Conservation (phyloP, 2,888 invertebrate genomes). For the Leptothorax acervorum region DNA sequence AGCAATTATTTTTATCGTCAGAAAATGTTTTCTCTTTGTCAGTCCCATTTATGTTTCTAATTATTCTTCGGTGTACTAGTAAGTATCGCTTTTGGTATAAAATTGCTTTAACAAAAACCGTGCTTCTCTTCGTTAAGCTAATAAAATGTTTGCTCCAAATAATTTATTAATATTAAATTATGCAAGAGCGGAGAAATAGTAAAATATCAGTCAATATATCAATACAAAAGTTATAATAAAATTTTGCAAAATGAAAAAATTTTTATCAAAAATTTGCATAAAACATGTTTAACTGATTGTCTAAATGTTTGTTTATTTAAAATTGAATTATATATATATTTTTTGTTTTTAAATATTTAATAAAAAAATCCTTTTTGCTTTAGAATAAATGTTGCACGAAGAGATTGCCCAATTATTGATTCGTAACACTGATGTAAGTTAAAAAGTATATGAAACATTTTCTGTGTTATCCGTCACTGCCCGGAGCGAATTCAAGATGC, state of each 20-base stretch:
- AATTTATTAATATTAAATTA: constrained; percentile 31
- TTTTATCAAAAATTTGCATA: background rate
- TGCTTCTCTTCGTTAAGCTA: background rate
- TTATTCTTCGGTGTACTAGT: background rate
- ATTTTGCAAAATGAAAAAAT: background rate
- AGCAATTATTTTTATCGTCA: background rate
- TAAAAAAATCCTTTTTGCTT: background rate
- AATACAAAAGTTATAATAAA: background rate
- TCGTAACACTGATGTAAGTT: background rate
- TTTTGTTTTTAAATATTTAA: background rate
- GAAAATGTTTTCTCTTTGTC: background rate
- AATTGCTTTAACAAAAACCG: background rate
- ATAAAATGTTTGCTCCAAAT: background rate
- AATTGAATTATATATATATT: background rate
- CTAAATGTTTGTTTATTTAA: background rate
- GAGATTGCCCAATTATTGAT: background rate
- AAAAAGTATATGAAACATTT: constrained; percentile 17
- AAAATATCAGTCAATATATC: background rate
- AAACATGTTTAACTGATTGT: background rate
- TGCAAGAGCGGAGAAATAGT: background rate
- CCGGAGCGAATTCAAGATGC: constrained; percentile 33
- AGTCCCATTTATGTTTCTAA: background rate
- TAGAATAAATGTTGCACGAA: background rate
- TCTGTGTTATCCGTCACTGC: constrained; percentile 47
- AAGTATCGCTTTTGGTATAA: background rate